Evolutionary conservation across 2,797 vertebrate species (phyloP).

Genomic region (Alectoris magna): DNA sequence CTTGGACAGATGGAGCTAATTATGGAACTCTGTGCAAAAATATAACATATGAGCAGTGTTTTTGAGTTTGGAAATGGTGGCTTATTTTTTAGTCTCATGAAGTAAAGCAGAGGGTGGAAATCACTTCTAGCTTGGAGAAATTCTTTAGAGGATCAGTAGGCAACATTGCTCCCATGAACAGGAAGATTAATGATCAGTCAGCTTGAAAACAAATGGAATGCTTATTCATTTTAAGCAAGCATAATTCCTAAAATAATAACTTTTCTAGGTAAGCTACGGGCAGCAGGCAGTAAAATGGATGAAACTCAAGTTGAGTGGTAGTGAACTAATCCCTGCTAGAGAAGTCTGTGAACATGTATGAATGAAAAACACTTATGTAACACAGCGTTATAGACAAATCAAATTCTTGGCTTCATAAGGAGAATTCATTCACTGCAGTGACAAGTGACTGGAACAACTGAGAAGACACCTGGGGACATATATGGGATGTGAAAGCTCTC

Average conservation of each 20-base stretch:
- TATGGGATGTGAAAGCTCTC: neutral
- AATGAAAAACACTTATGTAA: neutral
- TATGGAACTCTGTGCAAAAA: neutral
- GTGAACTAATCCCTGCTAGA: neutral
- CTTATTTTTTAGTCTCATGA: neutral
- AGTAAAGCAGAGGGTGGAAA: neutral
- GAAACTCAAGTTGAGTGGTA: neutral
- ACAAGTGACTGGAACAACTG: neutral
- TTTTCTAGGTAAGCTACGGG: neutral
- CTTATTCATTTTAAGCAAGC: constrained; percentile 3
- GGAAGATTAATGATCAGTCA: neutral
- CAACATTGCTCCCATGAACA: neutral
- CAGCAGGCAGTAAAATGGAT: neutral
- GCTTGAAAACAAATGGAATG: neutral
- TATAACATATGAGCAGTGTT: neutral
- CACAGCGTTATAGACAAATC: neutral
- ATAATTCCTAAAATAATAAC: neutral
- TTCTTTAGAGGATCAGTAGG: neutral
- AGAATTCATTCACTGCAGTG: neutral
- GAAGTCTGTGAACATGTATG: neutral
- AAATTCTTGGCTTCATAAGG: neutral
- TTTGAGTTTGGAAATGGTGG: constrained; percentile 1
- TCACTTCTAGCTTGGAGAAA: neutral
- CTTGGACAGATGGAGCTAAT: neutral
- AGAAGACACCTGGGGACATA: neutral